Percentiles rank a stretch among this genome's conserved stretches.
Conservation (phyloP, 1,140 invertebrate species). For the Helicorthomorpha holstii region DNA sequence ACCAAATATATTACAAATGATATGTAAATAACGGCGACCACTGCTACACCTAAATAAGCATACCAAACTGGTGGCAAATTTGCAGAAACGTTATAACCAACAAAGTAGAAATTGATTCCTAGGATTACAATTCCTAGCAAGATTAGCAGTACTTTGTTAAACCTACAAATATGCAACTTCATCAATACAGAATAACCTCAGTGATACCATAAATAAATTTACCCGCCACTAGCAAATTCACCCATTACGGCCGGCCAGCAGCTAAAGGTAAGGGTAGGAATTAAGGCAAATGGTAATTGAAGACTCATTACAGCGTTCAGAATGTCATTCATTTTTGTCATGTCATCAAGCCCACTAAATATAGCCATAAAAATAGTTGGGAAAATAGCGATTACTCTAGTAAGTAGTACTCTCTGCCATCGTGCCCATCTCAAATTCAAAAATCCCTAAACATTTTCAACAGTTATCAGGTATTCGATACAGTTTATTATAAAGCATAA, state of each 20-base stretch:
- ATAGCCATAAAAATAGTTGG: constrained; percentile 72
- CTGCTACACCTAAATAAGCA: constrained; percentile 32
- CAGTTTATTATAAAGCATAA: background rate
- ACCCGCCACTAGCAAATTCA: constrained; percentile 57
- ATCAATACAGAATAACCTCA: background rate
- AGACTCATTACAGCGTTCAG: constrained; percentile 78
- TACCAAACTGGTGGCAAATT: constrained; percentile 33
- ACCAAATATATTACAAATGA: constrained; percentile 48
- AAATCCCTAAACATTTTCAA: constrained; percentile 41
- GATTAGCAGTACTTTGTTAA: constrained; percentile 40
- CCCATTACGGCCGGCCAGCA: constrained; percentile 65
- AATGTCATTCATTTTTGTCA: constrained; percentile 74
- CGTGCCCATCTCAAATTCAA: constrained; percentile 70
- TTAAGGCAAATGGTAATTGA: constrained; percentile 62
- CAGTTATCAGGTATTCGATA: background rate
- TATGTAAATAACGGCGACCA: constrained; percentile 38
- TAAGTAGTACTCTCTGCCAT: constrained; percentile 76
- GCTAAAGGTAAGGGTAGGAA: constrained; percentile 78
- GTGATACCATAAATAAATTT: constrained; percentile 19
- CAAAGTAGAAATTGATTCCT: constrained; percentile 65
- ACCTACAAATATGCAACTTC: background rate
- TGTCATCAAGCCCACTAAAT: constrained; percentile 43
- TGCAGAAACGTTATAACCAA: constrained; percentile 39
- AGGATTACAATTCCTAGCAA: constrained; percentile 52
- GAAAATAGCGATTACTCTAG: constrained; percentile 67